These are phyloP conservation scores for Bradypodion pumilum DNA, from an alignment of 2,797 vertebrate genomes.

Conservation along the genomic window DNA sequence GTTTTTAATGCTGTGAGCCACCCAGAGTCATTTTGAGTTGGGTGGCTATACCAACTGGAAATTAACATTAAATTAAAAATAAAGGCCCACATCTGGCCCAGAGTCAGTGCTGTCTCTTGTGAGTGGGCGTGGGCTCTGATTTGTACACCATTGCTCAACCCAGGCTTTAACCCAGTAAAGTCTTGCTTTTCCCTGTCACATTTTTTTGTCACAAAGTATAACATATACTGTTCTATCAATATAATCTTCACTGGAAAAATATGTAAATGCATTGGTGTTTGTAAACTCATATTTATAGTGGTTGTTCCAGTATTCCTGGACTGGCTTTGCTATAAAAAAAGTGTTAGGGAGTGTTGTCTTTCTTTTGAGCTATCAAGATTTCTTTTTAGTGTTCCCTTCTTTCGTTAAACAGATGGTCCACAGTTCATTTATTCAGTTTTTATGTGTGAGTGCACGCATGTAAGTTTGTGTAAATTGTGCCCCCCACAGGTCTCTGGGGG, in stretches of 20 bases:
- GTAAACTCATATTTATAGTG: not conserved
- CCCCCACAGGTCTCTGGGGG: too few species aligned
- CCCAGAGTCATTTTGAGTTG: too few species aligned
- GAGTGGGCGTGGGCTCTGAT: not conserved
- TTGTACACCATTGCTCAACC: not conserved
- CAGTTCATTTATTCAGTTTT: too few species aligned
- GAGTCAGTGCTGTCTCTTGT: too few species aligned
- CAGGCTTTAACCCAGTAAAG: not conserved
- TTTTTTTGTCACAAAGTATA: too few species aligned
- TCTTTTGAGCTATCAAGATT: not conserved
- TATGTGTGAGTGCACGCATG: not conserved
- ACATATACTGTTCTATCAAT: not conserved
- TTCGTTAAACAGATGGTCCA: not conserved
- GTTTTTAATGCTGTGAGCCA: too few species aligned
- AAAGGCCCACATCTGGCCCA: not conserved
- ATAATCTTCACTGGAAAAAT: not conserved
- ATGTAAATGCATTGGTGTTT: not conserved
- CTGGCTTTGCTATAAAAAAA: not conserved
- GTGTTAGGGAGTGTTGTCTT: not conserved
- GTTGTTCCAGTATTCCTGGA: not conserved
- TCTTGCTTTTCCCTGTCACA: not conserved
- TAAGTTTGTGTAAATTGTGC: too few species aligned
- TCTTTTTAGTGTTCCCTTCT: not conserved
- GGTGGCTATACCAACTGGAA: too few species aligned
- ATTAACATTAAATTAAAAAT: too few species aligned